Conservation (phyloP, 2,113 vertebrate genomes). For the Ptilonorhynchus violaceus region DNA sequence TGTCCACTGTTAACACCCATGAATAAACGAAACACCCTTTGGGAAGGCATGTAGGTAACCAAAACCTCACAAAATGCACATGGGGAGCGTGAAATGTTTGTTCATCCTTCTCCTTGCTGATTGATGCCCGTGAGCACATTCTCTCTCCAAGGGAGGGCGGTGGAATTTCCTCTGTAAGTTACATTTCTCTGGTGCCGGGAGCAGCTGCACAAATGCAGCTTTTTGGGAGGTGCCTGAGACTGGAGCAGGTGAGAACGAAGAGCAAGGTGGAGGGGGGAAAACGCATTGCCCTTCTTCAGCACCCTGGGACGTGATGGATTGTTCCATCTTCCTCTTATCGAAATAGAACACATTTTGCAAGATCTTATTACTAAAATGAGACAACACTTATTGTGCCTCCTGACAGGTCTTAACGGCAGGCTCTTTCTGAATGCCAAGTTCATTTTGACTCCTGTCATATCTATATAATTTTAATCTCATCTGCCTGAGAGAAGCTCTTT, state of each 20-base stretch:
- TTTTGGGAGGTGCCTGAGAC: not conserved
- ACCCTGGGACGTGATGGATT: not conserved
- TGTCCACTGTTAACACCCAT: not conserved
- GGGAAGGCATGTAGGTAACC: not conserved
- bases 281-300: not conserved
- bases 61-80: not conserved
- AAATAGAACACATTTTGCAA: not conserved
- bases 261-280: not conserved
- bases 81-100: not conserved
- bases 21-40: not conserved
- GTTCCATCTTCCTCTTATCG: not conserved
- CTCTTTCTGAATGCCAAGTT: not conserved
- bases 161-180: not conserved
- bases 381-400: not conserved
- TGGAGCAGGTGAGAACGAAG: not conserved
- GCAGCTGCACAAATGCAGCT: not conserved
- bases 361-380: not conserved
- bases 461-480: not conserved
- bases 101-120: not conserved
- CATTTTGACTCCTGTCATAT: not conserved
- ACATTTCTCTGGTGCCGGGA: not conserved
- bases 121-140: rapidly evolving
- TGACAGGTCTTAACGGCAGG: not conserved
- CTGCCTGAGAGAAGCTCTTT: not conserved
- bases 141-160: not conserved